Evolutionary conservation across 2,797 vertebrate species (phyloP).

Genomic region (Rallus crepitans): DNA sequence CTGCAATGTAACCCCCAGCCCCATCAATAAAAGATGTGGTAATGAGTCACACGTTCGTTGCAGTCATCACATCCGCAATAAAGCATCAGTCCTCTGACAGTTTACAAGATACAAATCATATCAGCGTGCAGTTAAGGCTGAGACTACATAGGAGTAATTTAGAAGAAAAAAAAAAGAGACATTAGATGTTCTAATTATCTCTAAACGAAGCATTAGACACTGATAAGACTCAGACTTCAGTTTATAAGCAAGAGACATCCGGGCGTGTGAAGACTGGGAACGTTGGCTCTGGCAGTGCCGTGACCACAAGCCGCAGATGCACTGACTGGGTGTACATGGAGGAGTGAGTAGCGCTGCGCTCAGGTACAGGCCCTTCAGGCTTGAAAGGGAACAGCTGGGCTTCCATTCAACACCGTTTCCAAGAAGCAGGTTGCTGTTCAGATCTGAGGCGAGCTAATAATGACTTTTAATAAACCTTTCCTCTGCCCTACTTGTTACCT

Average conservation of each 20-base stretch:
- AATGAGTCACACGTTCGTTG: conserved; percentile 49
- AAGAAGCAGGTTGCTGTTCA: background rate
- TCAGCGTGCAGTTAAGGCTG: background rate
- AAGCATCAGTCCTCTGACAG: conserved; percentile 20
- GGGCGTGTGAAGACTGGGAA: background rate
- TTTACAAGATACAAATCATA: conserved; percentile 48
- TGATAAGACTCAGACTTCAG: background rate
- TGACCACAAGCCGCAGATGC: background rate
- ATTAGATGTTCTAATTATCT: background rate
- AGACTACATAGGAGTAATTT: background rate
- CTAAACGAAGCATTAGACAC: background rate
- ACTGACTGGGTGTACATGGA: background rate
- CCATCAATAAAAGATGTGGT: conserved; percentile 67
- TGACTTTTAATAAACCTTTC: background rate
- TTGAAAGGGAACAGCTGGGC: background rate
- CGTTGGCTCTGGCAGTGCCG: background rate
- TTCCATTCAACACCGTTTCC: background rate
- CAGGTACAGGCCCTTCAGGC: background rate
- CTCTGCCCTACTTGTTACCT: background rate
- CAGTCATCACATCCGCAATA: background rate
- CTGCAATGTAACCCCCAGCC: conserved; percentile 22
- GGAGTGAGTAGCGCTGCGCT: background rate
- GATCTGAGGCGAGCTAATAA: background rate
- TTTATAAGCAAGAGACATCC: background rate
- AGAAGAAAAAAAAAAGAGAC: background rate